Conservation (phyloP, 2,888 invertebrate species). For the Pristionchus maxplancki region DNA sequence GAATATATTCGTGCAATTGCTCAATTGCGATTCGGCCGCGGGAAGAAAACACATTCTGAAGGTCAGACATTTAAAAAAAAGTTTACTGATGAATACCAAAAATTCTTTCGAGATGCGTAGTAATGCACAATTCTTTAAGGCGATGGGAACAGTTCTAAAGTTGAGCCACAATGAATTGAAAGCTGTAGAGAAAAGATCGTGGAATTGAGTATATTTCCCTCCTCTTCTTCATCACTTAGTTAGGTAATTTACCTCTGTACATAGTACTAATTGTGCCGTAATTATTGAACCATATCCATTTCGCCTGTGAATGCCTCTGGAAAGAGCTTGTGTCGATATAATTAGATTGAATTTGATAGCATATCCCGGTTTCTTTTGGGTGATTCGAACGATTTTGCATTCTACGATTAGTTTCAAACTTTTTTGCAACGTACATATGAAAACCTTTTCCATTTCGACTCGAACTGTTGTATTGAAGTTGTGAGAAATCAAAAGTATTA, state of each 20-base stretch:
- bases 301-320: conserved; percentile 12
- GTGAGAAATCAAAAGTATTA: conserved; percentile 34
- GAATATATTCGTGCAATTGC: conserved; percentile 89
- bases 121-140: too few relatives aligned
- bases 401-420: neutral
- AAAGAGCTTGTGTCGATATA: conserved; percentile 15
- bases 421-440: neutral
- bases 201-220: neutral
- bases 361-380: conserved; percentile 3
- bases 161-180: conserved; percentile 86
- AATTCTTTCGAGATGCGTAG: too few relatives aligned
- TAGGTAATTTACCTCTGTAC: conserved; percentile 6
- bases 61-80: too few relatives aligned
- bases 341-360: neutral
- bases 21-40: conserved; percentile 84
- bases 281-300: neutral
- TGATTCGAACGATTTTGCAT: conserved; percentile 33
- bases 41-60: conserved; percentile 89
- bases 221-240: neutral
- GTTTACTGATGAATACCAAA: too few relatives aligned
- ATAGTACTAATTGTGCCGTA: conserved; percentile 26
- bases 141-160: conserved; percentile 88
- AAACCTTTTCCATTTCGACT: neutral
- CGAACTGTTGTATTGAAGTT: conserved; percentile 43
- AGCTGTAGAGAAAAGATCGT: conserved; percentile 58